phyloP scores from a whole-genome alignment of 2,113 vertebrate species.

The Tympanuchus pallidicinctus region DNA sequence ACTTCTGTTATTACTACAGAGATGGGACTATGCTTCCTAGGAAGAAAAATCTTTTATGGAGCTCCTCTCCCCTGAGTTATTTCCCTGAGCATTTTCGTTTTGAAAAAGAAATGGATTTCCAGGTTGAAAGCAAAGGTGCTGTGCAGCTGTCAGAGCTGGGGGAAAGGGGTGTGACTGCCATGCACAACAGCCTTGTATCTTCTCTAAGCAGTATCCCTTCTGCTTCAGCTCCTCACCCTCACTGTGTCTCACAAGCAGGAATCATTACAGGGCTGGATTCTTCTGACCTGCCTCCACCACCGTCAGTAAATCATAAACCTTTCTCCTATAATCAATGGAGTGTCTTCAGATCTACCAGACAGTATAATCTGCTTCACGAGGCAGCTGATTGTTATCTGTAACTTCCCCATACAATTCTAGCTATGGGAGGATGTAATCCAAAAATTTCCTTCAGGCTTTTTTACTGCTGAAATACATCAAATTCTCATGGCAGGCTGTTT shows the following conservation, averaged over 20 bases:
- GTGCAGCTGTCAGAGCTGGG: background rate
- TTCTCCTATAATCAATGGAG: constrained; percentile 50
- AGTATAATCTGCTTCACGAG: constrained; percentile 52
- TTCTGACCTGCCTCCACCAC: background rate
- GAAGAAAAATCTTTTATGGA: constrained; percentile 45
- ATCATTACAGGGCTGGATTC: background rate
- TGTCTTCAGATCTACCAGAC: constrained; percentile 62
- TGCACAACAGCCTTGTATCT: background rate
- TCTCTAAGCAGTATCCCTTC: background rate
- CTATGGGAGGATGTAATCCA: constrained; percentile 43
- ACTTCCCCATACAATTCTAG: constrained; percentile 46
- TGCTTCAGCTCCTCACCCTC: background rate
- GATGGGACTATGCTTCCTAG: background rate
- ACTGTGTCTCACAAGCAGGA: background rate
- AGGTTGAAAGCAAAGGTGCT: constrained; percentile 6
- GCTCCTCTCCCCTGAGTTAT: background rate
- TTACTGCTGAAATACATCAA: constrained; percentile 66
- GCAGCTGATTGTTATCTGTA: constrained; percentile 65
- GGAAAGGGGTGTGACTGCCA: constrained; percentile 1
- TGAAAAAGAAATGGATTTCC: constrained; percentile 43
- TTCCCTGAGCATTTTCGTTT: constrained; percentile 41
- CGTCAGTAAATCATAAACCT: constrained; percentile 51
- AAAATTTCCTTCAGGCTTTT: constrained; percentile 56
- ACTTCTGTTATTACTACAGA: constrained; percentile 50
- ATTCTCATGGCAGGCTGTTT: constrained; percentile 40